Base-by-base conservation (phyloP, 2,797 vertebrate genomes). In the Nannoperca obscura region DNA sequence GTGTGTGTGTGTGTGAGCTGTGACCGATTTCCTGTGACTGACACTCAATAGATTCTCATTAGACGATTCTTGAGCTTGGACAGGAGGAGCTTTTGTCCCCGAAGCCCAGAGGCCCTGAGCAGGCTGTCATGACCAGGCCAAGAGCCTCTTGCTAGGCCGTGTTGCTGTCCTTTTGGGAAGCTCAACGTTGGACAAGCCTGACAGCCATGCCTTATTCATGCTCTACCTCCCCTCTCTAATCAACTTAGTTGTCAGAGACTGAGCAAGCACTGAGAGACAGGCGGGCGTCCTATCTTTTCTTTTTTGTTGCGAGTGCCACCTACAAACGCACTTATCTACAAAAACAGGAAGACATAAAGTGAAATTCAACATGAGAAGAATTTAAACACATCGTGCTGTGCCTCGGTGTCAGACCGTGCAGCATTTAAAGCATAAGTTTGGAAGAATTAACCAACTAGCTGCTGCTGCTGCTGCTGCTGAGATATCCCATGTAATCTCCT, bases 401-500 rank as follows among this genome's bases (percentile, higher is more conserved):
- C 34, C 61, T 69, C 8, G 0, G n/a, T 32, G 22, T 68, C 44
- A 68, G 24, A 40, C 20, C 32, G n/a, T 38, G 7, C 27, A 59
- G 60, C 34, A n/a, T 49, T 60, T n/a, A 69, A 57, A 71, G 32
- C 30, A 66, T 52, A 50, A 24, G 49, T 81, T 63, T 80, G 50
- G 38, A 78, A 67, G 78, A 82, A 59, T 80, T 78, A 78, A 76
- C 49, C 34, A 34, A 7, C 36, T 66, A 71, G 70, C 65, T 53
- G 40, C 73, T 71, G 55, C 24, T 27, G 24, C 24, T 27, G 24
- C 24, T 27, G 24, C 63, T 36, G 30, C 67, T 53, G 75, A 52
- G 63, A 89, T 80, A 79, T 82, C 85, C 76, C 49, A 30, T 27
- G n/a, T 92, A 92, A 93, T 93, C 90, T 88, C 72, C 72, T 88